phyloP scores from a whole-genome alignment of 2,797 vertebrate species.

The Cottoperca gobio region DNA sequence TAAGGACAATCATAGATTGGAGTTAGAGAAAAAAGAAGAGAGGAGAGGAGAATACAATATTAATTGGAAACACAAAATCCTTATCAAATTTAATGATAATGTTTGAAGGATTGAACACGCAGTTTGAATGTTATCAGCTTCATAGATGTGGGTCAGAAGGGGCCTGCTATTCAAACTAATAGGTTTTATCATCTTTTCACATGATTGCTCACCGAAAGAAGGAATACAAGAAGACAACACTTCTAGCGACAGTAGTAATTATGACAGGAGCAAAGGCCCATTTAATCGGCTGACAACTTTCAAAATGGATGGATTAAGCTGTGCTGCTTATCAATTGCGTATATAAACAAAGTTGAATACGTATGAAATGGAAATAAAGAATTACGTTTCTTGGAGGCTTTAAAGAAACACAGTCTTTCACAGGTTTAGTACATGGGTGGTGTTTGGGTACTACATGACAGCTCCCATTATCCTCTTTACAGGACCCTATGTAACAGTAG shows the following conservation, averaged over 20 bases:
- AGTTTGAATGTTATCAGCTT: too few relatives aligned
- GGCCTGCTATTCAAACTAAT: too few relatives aligned
- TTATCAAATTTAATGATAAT: background rate
- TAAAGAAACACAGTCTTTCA: background rate
- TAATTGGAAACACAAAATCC: background rate
- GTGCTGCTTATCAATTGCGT: background rate
- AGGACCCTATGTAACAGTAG: constrained; percentile 77
- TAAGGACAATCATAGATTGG: constrained; percentile 6
- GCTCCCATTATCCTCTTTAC: constrained; percentile 43
- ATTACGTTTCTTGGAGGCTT: constrained; percentile 50
- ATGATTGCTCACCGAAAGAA: too few relatives aligned
- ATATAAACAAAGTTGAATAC: background rate
- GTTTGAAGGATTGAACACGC: background rate
- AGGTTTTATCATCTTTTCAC: too few relatives aligned
- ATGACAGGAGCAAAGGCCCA: too few relatives aligned
- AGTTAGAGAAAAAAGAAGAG: background rate
- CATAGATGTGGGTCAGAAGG: too few relatives aligned
- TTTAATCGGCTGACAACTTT: too few relatives aligned
- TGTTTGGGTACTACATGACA: constrained; percentile 60
- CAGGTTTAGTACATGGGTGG: accelerated
- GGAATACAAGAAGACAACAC: too few relatives aligned
- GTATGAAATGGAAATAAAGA: background rate
- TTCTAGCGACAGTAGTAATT: too few relatives aligned
- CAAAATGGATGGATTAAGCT: too few relatives aligned
- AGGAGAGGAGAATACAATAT: background rate